Evolutionary conservation across 1,140 invertebrate species (phyloP).

Genomic region (Melitaea cinxia): DNA sequence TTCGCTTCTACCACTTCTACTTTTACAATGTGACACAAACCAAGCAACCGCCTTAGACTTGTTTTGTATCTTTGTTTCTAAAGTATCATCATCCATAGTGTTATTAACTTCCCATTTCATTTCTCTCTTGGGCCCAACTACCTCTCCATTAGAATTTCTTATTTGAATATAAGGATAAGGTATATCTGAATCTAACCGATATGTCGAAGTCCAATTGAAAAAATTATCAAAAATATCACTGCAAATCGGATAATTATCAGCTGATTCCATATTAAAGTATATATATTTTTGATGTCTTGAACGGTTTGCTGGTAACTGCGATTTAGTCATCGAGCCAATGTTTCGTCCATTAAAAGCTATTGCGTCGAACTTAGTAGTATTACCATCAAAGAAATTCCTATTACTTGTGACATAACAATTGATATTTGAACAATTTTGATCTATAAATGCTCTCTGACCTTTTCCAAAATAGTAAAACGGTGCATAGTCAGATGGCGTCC

Average conservation of each 20-base stretch:
- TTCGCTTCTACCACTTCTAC: conserved; percentile 81
- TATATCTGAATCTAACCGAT: conserved; percentile 82
- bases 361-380: conserved; percentile 69
- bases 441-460: conserved; percentile 59
- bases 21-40: conserved; percentile 86
- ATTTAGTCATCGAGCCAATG: conserved; percentile 33
- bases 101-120: conserved; percentile 59
- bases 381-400: conserved; percentile 53
- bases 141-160: conserved; percentile 50
- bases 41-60: conserved; percentile 83
- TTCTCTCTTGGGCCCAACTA: conserved; percentile 62
- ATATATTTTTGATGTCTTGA: conserved; percentile 76
- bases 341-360: conserved; percentile 75
- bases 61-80: conserved; percentile 42
- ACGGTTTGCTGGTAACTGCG: conserved; percentile 61
- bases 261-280: conserved; percentile 80
- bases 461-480: conserved; percentile 54
- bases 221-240: conserved; percentile 55
- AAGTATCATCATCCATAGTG: conserved; percentile 32
- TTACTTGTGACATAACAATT: conserved; percentile 68
- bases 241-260: conserved; percentile 70
- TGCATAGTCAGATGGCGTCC: conserved; percentile 51
- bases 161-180: conserved; percentile 77
- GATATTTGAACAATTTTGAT: conserved; percentile 57
- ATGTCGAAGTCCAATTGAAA: conserved; percentile 85